Evolutionary conservation across 2,888 invertebrate species (phyloP).

Genomic region (Pterostichus niger): DNA sequence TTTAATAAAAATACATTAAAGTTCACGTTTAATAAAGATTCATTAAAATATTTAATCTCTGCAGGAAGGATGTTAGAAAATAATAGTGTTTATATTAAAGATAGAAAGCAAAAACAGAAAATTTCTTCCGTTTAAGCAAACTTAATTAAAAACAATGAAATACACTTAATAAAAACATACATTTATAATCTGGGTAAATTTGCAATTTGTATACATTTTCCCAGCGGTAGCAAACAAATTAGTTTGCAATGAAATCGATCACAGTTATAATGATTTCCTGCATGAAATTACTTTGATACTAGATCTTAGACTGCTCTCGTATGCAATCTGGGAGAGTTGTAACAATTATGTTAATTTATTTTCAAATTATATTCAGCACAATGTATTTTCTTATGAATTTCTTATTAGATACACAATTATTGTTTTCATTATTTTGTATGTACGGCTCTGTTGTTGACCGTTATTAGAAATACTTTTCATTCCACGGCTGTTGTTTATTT

Average conservation of each 20-base stretch:
- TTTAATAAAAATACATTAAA: slow-evolving; percentile 7
- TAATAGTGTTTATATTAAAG: slow-evolving; percentile 31
- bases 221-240: slow-evolving; percentile 38
- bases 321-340: neutral
- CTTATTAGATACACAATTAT: slow-evolving; percentile 22
- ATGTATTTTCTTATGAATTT: slow-evolving; percentile 5
- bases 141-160: slow-evolving; percentile 3
- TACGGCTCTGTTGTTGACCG: neutral
- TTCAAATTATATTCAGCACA: slow-evolving; percentile 1
- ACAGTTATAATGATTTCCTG: slow-evolving; percentile 57
- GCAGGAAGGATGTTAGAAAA: slow-evolving; percentile 50
- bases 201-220: slow-evolving; percentile 32
- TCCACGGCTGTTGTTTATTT: neutral
- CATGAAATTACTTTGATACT: slow-evolving; percentile 28
- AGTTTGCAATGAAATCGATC: slow-evolving; percentile 48
- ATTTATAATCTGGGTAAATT: slow-evolving; percentile 18
- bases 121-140: slow-evolving; percentile 17
- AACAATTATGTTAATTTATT: slow-evolving; percentile 35
- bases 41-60: neutral
- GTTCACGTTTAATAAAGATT: slow-evolving; percentile 13
- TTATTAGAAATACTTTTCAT: neutral
- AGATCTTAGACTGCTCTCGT: neutral
- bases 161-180: neutral
- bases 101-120: slow-evolving; percentile 40
- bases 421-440: slow-evolving; percentile 3